Evolutionary conservation across 2,797 vertebrate genomes (phyloP).

Genomic region (Rhinogobio ventralis): DNA sequence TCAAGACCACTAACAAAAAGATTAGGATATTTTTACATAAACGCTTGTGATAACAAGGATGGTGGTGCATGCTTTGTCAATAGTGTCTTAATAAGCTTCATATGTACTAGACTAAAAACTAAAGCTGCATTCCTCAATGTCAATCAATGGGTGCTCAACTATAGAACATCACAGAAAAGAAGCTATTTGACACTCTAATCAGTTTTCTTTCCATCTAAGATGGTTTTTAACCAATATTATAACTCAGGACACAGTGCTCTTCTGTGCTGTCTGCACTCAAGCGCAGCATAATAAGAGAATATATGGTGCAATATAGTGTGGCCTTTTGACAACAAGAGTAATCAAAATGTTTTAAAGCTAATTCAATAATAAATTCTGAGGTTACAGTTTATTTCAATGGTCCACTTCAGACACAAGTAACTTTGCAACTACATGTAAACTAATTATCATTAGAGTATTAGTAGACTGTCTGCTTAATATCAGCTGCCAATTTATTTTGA

Average conservation of each 20-base stretch:
- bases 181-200: not conserved
- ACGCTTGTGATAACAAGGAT: constrained; percentile 28
- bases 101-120: constrained; percentile 5
- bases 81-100: constrained; percentile 22
- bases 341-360: not conserved
- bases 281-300: too few species aligned
- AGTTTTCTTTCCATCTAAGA: not conserved
- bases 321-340: not conserved
- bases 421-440: not conserved
- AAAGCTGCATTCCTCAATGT: constrained; percentile 8
- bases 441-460: too few species aligned
- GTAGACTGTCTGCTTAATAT: not conserved
- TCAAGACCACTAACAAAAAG: constrained; percentile 42
- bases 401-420: not conserved
- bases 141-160: constrained; percentile 32
- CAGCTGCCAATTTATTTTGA: too few species aligned
- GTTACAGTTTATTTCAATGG: not conserved
- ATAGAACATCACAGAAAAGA: not conserved
- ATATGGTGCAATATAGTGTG: not conserved
- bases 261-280: not conserved
- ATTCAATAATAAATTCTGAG: not conserved
- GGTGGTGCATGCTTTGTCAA: constrained; percentile 1
- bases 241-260: not conserved
- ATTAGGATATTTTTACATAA: constrained; percentile 27
- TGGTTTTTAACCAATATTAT: not conserved